A percentile compares a stretch with the other conserved stretches of the same genome.
Evolutionary conservation across 2,113 vertebrate species (phyloP).

Genomic region (Montifringilla adamsi): DNA sequence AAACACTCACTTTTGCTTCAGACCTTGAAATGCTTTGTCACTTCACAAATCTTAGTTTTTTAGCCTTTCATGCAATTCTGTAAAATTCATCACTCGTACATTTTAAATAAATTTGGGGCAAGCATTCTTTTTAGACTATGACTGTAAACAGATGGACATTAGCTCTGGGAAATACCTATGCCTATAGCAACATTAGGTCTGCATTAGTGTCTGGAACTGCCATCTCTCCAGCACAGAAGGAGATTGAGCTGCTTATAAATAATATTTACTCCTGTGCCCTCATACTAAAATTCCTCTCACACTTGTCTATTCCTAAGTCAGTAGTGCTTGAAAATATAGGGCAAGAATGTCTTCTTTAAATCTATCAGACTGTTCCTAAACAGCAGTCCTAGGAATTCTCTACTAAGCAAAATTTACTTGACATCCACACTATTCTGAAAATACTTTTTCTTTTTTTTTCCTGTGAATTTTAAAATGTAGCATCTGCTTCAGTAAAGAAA

Average conservation of each 20-base stretch:
- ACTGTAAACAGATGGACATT: background rate
- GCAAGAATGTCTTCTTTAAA: background rate
- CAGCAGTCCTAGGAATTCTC: background rate
- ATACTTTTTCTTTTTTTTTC: too few relatives aligned
- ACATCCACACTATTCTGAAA: background rate
- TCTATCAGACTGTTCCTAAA: background rate
- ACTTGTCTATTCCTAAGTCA: accelerated
- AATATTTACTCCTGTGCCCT: background rate
- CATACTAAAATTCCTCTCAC: background rate
- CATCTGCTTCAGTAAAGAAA: background rate
- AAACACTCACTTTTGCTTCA: background rate
- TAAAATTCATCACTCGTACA: background rate
- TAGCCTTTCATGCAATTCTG: background rate
- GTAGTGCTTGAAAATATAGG: background rate
- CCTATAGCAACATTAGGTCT: background rate
- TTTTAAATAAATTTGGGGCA: background rate
- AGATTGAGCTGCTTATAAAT: background rate
- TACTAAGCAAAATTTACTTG: background rate
- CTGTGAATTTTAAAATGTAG: background rate
- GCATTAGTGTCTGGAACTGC: background rate
- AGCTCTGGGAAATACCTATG: background rate
- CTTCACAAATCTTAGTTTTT: background rate
- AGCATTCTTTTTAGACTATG: accelerated
- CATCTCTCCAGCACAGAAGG: background rate
- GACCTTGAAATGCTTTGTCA: background rate